These are phyloP conservation scores for Cyprinus carpio DNA, from an alignment of 2,113 vertebrate species.

Conservation along the genomic window DNA sequence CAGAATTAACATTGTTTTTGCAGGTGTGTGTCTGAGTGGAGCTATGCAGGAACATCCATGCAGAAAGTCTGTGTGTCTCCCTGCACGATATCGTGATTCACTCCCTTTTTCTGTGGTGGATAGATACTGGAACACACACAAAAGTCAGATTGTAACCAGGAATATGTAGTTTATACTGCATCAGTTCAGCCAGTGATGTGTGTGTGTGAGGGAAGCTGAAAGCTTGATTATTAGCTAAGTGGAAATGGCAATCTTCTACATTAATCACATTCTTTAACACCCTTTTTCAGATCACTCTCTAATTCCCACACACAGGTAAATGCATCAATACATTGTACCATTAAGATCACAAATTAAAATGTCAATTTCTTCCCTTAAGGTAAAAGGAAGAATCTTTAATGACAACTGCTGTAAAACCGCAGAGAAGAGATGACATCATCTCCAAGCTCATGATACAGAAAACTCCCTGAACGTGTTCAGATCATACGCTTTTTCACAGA, in stretches of 20 bases:
- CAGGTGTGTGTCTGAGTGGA: conserved; percentile 37
- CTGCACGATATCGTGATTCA: neutral
- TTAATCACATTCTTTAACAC: neutral
- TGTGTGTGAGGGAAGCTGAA: neutral
- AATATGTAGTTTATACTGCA: neutral
- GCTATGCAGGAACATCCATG: neutral
- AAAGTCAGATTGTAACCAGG: neutral
- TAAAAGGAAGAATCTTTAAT: neutral
- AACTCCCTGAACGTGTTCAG: neutral
- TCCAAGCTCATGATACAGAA: neutral
- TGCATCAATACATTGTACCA: neutral
- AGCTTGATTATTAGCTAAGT: neutral
- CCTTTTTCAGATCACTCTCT: neutral
- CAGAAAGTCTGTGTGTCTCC: conserved; percentile 4
- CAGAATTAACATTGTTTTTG: neutral
- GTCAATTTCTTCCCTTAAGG: neutral
- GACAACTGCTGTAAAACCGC: neutral
- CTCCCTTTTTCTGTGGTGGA: conserved; percentile 10
- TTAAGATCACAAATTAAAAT: neutral
- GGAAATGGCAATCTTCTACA: neutral
- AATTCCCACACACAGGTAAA: neutral
- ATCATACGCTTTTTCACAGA: neutral
- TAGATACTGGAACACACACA: conserved; percentile 28
- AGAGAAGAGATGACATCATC: neutral
- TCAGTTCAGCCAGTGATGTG: neutral